Base-by-base conservation (phyloP, 2,113 vertebrate species). In the Ciconia boyciana region DNA sequence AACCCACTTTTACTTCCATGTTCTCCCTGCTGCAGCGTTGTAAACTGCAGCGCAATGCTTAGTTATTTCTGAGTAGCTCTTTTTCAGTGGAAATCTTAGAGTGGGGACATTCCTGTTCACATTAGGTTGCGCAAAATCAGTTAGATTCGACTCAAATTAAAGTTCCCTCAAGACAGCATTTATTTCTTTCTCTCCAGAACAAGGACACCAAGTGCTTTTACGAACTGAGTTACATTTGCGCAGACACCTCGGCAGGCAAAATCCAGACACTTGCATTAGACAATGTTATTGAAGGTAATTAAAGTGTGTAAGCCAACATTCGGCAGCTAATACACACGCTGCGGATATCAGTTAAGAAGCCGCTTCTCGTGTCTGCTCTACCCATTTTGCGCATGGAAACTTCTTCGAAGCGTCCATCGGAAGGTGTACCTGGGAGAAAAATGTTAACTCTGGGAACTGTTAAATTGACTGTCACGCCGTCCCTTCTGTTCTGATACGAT, bases 301-400 rank as follows among this genome's bases (percentile, higher is more conserved):
- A 61, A 32, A 32, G 29, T 2, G 44, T 2, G 31, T 34, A 18
- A 36, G n/a, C 11, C 19, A 19, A 24, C 15, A 6, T 29, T 39
- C 1, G 8, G 39, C 41, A 21, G 14, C 41, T 26, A 44, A 55
- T 12, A n/a, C 2, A 2, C 32, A 31, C 44, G 0, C 21, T 29
- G 36, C 3, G 54, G 60, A 2, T 76, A 16, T 39, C 7, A 2
- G 43, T 31, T 36, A 31, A 21, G 78, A 75, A 48, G 79, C 55
- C 2, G 29, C 57, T 70, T 48, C 68, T 68, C 1, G 3, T 5
- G 19, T 31, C 57, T 55, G 61, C 51, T 36, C 31, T 57, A 3
- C 60, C 16, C n/a, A 12, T 71, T 32, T n/a, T 36, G 44, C 3
- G 26, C 4, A 5, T 5, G n/a, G 57, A 75, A 77, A 39, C 34